Evolutionary conservation across 2,113 vertebrate species (phyloP).

Genomic region (Pterocles burchelli): DNA sequence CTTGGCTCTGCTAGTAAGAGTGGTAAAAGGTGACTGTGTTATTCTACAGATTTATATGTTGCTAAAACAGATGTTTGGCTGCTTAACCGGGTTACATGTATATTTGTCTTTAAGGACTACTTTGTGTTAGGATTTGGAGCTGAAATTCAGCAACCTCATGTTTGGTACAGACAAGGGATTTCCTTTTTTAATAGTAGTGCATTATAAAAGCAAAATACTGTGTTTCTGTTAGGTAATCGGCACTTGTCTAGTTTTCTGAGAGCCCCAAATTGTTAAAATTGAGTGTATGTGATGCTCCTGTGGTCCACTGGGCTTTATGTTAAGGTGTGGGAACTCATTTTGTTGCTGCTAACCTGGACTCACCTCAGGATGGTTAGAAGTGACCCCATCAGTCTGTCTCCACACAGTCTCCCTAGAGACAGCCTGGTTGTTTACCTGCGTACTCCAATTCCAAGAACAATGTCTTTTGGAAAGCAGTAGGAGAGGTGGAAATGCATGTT

Average conservation of each 20-base stretch:
- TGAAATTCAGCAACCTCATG: not conserved
- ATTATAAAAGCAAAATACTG: not conserved
- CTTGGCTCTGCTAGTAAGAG: not conserved
- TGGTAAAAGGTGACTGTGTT: not conserved
- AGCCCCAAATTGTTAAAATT: not conserved
- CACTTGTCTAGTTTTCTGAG: conserved; percentile 9
- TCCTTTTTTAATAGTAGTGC: not conserved
- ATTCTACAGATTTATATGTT: not conserved
- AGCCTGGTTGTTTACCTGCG: not conserved
- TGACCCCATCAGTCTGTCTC: not conserved
- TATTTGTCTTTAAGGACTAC: not conserved
- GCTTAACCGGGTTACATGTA: not conserved
- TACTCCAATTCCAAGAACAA: not conserved
- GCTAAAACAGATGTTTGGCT: not conserved
- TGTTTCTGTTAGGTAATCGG: not conserved
- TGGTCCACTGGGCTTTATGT: not conserved
- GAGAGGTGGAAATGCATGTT: not conserved
- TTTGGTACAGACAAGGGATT: not conserved
- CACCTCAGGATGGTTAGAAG: not conserved
- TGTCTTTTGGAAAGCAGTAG: not conserved
- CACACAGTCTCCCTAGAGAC: not conserved
- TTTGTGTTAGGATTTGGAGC: not conserved
- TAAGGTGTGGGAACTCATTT: not conserved
- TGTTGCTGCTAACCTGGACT: not conserved
- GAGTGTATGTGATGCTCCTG: not conserved